Base-by-base conservation (phyloP, 2,888 invertebrate genomes). In the Scrobipalpa costella region DNA sequence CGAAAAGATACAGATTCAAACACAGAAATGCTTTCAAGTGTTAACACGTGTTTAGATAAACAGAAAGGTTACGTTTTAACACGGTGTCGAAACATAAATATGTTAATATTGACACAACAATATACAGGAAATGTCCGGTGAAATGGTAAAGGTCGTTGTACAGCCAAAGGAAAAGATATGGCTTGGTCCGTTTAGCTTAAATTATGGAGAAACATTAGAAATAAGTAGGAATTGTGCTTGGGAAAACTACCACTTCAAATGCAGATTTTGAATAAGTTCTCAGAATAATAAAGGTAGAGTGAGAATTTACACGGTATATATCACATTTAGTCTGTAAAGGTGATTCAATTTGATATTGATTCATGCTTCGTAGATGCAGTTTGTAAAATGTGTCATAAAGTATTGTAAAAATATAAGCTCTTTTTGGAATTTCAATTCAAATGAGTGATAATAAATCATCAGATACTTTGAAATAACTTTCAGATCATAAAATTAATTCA, bases 1-100 rank as follows among this genome's bases (percentile, higher is more conserved):
- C 13, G 36, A 40, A 62, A 47, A 17, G 49, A 52, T 19, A 52
- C 52, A 38, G 33, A n/a, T 55, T 61, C 60, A 57, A 60, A 65
- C 40, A 57, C 15, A 38, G 63, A 27, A 62, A 36, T 58, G 50
- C 44, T 64, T 61, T 64, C 61, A 64, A 50, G 21, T 34, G 38
- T 38, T 38, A 52, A 52, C 52, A 60, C 33, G 27, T 38, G 58
- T 57, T 34, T 7, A 57, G 47, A 57, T 38, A 61, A 61, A 63
- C 34, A 64, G 19, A 36, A 36, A 17, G 40, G 44, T 55, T 63
- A 38, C 52, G 27, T 57, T 57, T 57, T 57, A 57, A 57, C 57
- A 57, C 27, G n/a, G 57, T 21, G 57, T 36, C 36, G 38, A 57
- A 57, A 38, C 57, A 38, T 57, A 55, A 55, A 55, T 57, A 27